Conservation (phyloP, 2,888 invertebrate genomes). For the Coenonympha arcania region DNA sequence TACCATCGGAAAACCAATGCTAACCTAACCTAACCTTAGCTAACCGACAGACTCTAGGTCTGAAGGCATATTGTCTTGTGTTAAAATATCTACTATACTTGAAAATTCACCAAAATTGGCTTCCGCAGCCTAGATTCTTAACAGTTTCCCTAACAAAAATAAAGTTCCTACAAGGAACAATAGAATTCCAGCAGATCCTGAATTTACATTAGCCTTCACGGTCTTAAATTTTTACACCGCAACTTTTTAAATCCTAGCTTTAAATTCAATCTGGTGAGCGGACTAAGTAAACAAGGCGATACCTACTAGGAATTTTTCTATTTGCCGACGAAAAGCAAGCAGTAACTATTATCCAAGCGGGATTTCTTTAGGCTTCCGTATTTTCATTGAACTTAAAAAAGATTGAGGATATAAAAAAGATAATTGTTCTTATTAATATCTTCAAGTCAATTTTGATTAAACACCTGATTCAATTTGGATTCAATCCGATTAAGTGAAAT, state of each 20-base stretch:
- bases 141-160: too few relatives aligned
- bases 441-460: background rate
- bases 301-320: background rate
- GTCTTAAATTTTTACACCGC: conserved; percentile 4
- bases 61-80: too few relatives aligned
- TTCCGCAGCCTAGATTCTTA: too few relatives aligned
- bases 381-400: background rate
- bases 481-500: too few relatives aligned
- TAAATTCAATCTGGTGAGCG: conserved; percentile 3
- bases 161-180: background rate
- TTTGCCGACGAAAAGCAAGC: background rate
- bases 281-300: background rate
- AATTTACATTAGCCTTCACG: background rate
- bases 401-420: too few relatives aligned
- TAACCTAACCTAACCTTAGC: too few relatives aligned
- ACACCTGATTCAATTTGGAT: too few relatives aligned
- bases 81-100: too few relatives aligned
- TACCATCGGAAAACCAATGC: too few relatives aligned
- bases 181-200: background rate
- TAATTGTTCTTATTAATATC: background rate
- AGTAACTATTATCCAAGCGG: background rate
- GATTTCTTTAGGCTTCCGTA: background rate
- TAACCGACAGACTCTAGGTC: too few relatives aligned
- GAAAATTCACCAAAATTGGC: too few relatives aligned
- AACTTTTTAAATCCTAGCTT: conserved; percentile 4